A percentile compares a stretch with the other conserved stretches of the same genome.
These are phyloP conservation scores for Pinctada fucata DNA, from an alignment of 2,888 invertebrate genomes.

Conservation along the genomic window DNA sequence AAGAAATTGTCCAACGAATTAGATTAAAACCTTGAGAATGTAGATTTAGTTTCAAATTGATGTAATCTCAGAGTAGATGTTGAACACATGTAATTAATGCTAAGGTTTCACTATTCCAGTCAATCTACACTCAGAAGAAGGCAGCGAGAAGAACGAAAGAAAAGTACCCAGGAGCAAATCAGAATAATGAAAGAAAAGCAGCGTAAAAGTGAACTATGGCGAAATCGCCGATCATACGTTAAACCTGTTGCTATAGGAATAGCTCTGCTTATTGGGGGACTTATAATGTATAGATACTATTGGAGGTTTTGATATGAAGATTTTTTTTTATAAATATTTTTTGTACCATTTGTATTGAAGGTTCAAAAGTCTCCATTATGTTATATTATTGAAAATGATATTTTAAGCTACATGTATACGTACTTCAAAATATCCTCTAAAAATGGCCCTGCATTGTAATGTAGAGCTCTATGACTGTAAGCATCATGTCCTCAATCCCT, in stretches of 20 bases:
- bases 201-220: conserved; percentile 63
- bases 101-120: conserved; percentile 38
- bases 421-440: too few relatives aligned
- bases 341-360: background rate
- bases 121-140: conserved; percentile 60
- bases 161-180: conserved; percentile 68
- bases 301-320: conserved; percentile 17
- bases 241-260: conserved; percentile 65
- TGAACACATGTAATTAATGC: too few relatives aligned
- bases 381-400: too few relatives aligned
- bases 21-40: too few relatives aligned
- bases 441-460: too few relatives aligned
- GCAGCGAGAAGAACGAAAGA: conserved; percentile 68
- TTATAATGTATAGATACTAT: conserved; percentile 58
- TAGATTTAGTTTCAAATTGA: too few relatives aligned
- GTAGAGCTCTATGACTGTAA: too few relatives aligned
- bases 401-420: too few relatives aligned
- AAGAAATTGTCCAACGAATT: too few relatives aligned
- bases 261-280: conserved; percentile 56
- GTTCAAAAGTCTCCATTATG: background rate
- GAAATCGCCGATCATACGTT: conserved; percentile 57
- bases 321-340: background rate
- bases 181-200: conserved; percentile 71
- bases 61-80: too few relatives aligned
- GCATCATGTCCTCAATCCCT: too few relatives aligned